A percentile compares a stretch with the other conserved stretches of the same genome.
Conservation (phyloP, 2,797 vertebrate genomes). For the Emys orbicularis region DNA sequence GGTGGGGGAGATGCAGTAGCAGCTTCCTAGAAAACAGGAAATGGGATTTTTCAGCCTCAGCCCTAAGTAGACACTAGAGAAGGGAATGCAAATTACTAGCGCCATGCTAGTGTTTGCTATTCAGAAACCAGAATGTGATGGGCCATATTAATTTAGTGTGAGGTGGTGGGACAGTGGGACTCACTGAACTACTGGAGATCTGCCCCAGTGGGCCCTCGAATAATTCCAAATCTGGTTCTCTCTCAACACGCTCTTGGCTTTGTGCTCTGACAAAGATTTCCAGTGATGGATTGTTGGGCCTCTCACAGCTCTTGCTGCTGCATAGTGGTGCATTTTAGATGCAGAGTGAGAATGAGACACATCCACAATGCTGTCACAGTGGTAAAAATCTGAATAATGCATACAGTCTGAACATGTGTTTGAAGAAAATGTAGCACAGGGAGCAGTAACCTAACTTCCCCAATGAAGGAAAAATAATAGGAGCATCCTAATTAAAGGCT, state of each 20-base stretch:
- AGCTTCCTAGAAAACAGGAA: conserved; percentile 87
- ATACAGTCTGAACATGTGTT: not conserved
- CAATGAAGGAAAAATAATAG: not conserved
- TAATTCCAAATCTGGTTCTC: not conserved
- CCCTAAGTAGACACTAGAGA: not conserved
- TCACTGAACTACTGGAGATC: not conserved
- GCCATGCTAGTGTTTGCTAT: not conserved
- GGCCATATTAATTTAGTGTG: not conserved
- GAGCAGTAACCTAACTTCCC: conserved; percentile 32
- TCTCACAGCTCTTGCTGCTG: conserved; percentile 26
- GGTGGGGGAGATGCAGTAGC: conserved; percentile 90
- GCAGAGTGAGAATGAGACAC: conserved; percentile 13
- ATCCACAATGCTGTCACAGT: conserved; percentile 46
- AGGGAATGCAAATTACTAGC: not conserved
- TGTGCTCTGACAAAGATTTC: conserved; percentile 25
- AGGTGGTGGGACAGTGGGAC: not conserved
- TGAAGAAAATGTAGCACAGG: conserved; percentile 44
- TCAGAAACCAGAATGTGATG: not conserved
- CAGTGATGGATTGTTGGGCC: not conserved
- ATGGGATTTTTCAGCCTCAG: not conserved
- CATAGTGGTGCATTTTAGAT: conserved; percentile 40
- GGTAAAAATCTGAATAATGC: conserved; percentile 50
- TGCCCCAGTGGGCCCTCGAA: not conserved
- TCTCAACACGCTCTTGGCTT: conserved; percentile 36
- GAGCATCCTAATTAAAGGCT: not conserved